Conservation (phyloP, 2,888 invertebrate genomes). For the Hedya salicella region DNA sequence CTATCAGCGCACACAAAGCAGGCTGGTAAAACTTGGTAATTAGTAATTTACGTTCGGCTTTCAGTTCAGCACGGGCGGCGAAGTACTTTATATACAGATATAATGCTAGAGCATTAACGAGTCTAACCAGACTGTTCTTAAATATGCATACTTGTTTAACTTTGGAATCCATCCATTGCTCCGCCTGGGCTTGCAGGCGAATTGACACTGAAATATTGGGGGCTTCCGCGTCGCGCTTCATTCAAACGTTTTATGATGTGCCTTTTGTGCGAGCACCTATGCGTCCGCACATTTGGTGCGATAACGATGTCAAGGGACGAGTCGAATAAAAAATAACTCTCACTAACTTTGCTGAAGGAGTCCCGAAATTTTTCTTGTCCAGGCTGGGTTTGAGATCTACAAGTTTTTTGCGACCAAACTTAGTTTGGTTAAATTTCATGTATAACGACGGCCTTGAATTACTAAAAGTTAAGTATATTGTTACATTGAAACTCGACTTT, state of each 20-base stretch:
- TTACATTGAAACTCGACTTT: conserved; percentile 1
- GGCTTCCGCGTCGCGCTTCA: conserved; percentile 22
- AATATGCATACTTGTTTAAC: conserved; percentile 32
- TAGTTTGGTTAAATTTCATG: neutral
- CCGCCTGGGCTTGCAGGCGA: conserved; percentile 12
- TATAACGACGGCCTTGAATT: neutral
- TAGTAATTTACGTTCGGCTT: conserved; percentile 30
- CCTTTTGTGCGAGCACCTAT: conserved; percentile 6
- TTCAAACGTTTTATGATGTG: conserved; percentile 15
- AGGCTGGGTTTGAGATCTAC: conserved; percentile 14
- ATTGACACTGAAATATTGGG: conserved; percentile 33
- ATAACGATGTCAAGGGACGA: conserved; percentile 16
- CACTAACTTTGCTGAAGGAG: conserved; percentile 5
- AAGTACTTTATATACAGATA: conserved; percentile 26
- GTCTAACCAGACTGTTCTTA: conserved; percentile 24
- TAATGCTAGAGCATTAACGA: conserved; percentile 27
- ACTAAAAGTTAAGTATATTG: neutral
- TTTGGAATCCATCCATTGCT: conserved; percentile 23
- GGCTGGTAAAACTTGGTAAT: conserved; percentile 27
- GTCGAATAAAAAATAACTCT: conserved; percentile 7
- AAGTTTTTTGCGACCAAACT: conserved; percentile 10
- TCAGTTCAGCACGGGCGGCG: conserved; percentile 7
- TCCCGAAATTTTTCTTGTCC: conserved; percentile 11
- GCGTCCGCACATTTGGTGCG: neutral
- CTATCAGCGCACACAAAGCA: conserved; percentile 22